Base-by-base conservation (phyloP, 2,888 invertebrate genomes). In the Amphipoea oculea region DNA sequence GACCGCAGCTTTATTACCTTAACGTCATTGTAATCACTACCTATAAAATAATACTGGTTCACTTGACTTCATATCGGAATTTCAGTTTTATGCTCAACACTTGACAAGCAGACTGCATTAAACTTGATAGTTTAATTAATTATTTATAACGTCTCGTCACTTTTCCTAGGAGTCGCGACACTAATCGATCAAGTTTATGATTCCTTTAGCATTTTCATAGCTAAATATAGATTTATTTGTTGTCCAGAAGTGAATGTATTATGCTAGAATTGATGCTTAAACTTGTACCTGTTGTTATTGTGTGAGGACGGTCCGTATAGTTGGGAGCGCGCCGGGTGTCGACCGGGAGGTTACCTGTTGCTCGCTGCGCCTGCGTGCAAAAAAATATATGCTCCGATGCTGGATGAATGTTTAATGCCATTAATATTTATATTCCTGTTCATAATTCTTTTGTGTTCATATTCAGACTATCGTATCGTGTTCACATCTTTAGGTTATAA, bases 291-390 rank as follows among this genome's bases (percentile, higher is more conserved):
- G 81, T 74, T 78, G 74, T 82, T 89, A 88, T 90, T 92, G 90
- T 89, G 73, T 75, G 76, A 75, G 48, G 83, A 82, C 82, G 79
- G 81, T 78, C 86, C 81, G 87, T 82, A 84, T 79, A 84, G 84
- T 76, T 71, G 73, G 79, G 84, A 76, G 82, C 82, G 83, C 88
- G 86, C 76, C 80, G 88, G 88, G 86, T 86, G 89, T 83, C 84
- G 76, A 45, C 79, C 83, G 83, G 68, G 76, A 76, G 77, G 84
- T 87, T 91, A 92, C 92, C 92, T 92, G 92, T 89, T 89, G 85
- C 86, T 83, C 82, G 82, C 78, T 83, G 83, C 85, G 88, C 84
- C 78, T 81, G 45, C 45, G 83, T 84, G 90, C 89, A 89, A 92
- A 92, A 57, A 92, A 92, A 92, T 89, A 86, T 79, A 77, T 84